Percentiles rank a stretch among this genome's conserved stretches.
phyloP scores from a whole-genome alignment of 2,797 vertebrate genomes.

The Oreonectes daqikongensis region DNA sequence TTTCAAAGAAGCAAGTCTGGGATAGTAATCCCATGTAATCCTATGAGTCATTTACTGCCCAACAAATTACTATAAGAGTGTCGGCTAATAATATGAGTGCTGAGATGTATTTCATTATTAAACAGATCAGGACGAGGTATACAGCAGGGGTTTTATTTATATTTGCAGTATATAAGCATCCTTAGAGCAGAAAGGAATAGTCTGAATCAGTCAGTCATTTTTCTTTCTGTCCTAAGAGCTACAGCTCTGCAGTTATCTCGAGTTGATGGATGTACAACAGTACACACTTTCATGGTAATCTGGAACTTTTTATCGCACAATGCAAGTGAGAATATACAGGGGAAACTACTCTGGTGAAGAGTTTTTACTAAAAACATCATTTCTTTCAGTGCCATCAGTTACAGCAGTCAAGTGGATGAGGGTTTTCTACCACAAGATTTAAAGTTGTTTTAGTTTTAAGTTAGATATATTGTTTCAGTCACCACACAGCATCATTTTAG shows the following conservation, averaged over 20 bases:
- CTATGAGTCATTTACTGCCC: conserved; percentile 48
- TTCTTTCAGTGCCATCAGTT: background rate
- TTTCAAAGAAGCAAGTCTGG: conserved; percentile 39
- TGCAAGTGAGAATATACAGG: background rate
- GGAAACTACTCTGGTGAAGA: background rate
- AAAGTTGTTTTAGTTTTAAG: conserved; percentile 39
- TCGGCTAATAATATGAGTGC: conserved; percentile 7
- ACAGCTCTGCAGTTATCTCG: background rate
- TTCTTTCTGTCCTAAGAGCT: background rate
- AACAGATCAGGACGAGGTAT: conserved; percentile 1
- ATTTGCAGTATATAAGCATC: background rate
- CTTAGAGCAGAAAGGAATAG: background rate
- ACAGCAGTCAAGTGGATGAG: background rate
- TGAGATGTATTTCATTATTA: background rate
- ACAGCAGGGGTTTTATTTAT: background rate
- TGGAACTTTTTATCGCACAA: background rate
- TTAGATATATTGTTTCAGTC: conserved; percentile 27
- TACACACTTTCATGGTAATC: background rate
- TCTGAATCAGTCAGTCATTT: background rate
- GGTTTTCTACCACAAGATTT: conserved; percentile 25
- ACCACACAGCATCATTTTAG: conserved; percentile 38
- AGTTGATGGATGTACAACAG: background rate
- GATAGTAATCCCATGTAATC: conserved; percentile 49
- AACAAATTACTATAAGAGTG: conserved; percentile 47
- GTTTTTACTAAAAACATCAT: background rate